phyloP scores from a whole-genome alignment of 2,113 vertebrate genomes.

The Gorsachius goisagi region DNA sequence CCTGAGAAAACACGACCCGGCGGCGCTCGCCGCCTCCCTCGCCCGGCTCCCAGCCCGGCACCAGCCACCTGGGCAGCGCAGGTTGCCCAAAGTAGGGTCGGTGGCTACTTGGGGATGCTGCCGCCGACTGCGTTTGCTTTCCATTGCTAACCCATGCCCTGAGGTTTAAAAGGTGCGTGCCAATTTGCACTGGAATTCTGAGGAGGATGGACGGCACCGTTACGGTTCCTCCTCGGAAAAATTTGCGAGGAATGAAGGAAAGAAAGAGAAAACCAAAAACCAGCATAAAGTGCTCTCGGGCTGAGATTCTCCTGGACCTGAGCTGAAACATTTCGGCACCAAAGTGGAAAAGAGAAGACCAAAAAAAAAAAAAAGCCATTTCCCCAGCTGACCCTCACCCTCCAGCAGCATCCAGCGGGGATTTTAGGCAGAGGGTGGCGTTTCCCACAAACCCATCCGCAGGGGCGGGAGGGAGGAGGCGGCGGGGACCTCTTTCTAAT shows the following conservation, averaged over 20 bases:
- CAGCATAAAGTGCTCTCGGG: not conserved
- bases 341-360: not conserved
- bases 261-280: not conserved
- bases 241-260: not conserved
- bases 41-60: not conserved
- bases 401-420: not conserved
- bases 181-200: not conserved
- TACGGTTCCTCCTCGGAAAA: not conserved
- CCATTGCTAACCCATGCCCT: not conserved
- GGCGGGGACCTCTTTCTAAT: not conserved
- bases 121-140: fast-evolving
- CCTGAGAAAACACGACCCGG: not conserved
- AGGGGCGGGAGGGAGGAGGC: not conserved
- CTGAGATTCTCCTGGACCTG: not conserved
- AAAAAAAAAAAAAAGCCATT: not conserved
- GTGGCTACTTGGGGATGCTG: not conserved
- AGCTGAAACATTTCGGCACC: not conserved
- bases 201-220: not conserved
- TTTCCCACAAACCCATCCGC: not conserved
- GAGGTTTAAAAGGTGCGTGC: not conserved
- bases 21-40: fast-evolving
- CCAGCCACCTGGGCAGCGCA: not conserved
- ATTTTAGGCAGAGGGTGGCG: not conserved
- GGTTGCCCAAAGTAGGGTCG: not conserved
- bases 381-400: not conserved